These are phyloP conservation scores for Rallus crepitans DNA, from an alignment of 2,797 vertebrate genomes.

Conservation along the genomic window DNA sequence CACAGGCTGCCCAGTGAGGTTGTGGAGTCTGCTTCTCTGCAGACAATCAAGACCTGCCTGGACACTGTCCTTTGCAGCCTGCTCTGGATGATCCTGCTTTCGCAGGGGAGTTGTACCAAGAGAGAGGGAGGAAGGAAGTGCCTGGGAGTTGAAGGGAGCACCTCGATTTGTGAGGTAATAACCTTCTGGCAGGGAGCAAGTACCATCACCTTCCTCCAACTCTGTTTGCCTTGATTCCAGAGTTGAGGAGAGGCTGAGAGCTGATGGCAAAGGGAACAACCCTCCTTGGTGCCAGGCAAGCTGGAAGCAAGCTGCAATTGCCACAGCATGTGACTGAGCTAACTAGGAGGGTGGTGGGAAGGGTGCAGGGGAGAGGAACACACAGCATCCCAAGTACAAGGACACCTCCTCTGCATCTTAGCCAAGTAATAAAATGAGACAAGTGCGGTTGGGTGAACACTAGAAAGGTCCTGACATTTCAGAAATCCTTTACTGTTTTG, in stretches of 20 bases:
- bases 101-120: background rate
- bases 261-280: background rate
- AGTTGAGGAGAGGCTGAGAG: background rate
- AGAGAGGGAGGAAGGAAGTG: background rate
- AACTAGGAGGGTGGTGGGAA: background rate
- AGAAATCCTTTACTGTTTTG: constrained; percentile 64
- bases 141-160: background rate
- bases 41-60: no score
- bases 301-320: background rate
- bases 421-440: constrained; percentile 15
- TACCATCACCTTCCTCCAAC: background rate
- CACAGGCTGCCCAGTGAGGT: no score
- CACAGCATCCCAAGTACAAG: background rate
- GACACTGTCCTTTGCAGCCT: no score
- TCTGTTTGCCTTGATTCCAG: background rate
- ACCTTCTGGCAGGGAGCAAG: background rate
- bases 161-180: background rate
- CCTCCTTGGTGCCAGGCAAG: background rate
- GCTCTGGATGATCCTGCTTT: no score
- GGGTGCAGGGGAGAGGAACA: background rate
- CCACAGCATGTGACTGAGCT: background rate
- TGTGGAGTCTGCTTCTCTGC: no score
- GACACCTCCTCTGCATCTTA: background rate
- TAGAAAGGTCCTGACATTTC: constrained; percentile 71
- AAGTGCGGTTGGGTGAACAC: constrained; percentile 13